A percentile compares a stretch with the other conserved stretches of the same genome.
phyloP scores from a whole-genome alignment of 2,113 vertebrate species.

The Campylorhamphus procurvoides region DNA sequence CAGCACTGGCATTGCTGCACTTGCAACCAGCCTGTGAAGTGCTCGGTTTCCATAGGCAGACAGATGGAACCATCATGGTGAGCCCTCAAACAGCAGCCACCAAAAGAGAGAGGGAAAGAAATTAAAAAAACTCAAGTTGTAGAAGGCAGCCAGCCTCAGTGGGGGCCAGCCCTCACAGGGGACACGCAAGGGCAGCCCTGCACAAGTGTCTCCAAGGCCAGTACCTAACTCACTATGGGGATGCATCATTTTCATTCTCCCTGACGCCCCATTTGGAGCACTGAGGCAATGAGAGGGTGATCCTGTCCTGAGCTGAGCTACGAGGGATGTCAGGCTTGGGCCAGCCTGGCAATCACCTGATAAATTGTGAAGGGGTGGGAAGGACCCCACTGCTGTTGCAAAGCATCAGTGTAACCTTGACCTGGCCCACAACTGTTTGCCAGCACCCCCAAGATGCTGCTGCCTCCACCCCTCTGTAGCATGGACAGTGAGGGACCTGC shows the following conservation, averaged over 20 bases:
- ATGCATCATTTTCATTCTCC: background rate
- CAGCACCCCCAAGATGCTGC: rapidly evolving
- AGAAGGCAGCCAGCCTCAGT: background rate
- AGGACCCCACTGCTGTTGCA: background rate
- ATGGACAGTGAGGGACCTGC: rapidly evolving
- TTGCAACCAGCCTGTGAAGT: background rate
- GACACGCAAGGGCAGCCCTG: background rate
- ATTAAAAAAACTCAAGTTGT: background rate
- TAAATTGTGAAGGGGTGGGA: background rate
- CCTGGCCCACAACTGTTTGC: background rate
- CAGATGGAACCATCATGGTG: background rate
- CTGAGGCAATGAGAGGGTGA: rapidly evolving
- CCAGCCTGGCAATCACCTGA: no score
- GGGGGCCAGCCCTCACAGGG: background rate
- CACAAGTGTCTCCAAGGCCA: rapidly evolving
- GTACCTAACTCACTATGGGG: rapidly evolving
- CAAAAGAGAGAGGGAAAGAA: rapidly evolving
- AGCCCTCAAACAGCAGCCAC: background rate
- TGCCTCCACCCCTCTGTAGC: background rate
- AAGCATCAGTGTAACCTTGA: rapidly evolving
- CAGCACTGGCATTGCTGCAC: rapidly evolving
- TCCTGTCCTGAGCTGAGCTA: background rate
- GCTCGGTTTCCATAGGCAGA: background rate
- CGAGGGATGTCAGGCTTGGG: background rate
- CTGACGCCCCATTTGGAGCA: rapidly evolving